A percentile compares a stretch with the other conserved stretches of the same genome.
Conservation (phyloP, 2,888 invertebrate genomes). For the Cheilosia impressa region DNA sequence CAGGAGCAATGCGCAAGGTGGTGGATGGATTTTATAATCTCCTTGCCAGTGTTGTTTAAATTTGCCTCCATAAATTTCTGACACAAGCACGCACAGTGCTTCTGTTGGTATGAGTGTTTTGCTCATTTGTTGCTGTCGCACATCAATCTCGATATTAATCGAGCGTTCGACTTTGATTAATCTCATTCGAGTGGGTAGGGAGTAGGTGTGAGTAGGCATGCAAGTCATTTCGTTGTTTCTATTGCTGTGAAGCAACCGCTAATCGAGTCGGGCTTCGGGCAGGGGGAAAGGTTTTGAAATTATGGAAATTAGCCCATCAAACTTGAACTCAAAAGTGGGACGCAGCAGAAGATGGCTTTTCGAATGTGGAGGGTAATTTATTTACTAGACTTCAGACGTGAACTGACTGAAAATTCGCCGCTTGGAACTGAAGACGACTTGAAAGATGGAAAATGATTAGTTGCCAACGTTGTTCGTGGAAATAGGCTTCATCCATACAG, state of each 20-base stretch:
- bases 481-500: no score
- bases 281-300: background rate
- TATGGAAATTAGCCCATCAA: background rate
- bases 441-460: no score
- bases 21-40: conserved; percentile 6
- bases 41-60: background rate
- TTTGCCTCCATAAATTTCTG: conserved; percentile 52
- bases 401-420: background rate
- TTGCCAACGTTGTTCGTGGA: no score
- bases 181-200: background rate
- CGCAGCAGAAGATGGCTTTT: background rate
- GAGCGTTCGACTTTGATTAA: conserved; percentile 70
- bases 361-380: background rate
- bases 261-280: background rate
- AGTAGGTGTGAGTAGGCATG: background rate
- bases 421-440: background rate
- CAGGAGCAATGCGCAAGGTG: conserved; percentile 8
- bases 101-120: conserved; percentile 1
- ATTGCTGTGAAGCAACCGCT: background rate
- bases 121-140: conserved; percentile 53
- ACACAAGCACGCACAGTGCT: conserved; percentile 3
- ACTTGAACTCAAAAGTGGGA: background rate
- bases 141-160: conserved; percentile 68
- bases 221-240: background rate
- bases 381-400: background rate